Base-by-base conservation (phyloP, 2,113 vertebrate species). In the Lichenostomus cassidix region DNA sequence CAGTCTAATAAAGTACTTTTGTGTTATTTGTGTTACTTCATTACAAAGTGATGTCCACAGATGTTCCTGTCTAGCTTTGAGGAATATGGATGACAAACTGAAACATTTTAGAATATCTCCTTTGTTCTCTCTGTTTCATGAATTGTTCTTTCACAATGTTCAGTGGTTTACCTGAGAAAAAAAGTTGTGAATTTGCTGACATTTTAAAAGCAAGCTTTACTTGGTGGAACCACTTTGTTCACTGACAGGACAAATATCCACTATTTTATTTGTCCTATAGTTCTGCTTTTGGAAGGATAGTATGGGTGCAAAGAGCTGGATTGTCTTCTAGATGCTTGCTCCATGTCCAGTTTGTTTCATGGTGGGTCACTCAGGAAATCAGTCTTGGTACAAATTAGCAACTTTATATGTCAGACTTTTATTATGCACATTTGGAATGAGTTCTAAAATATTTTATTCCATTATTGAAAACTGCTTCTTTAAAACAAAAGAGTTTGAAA, bases 1-100 rank as follows among this genome's bases (percentile, higher is more conserved):
- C 87, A 67, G 65, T 92, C 74, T 94, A 37, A 90, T 95, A 91
- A 81, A 94, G 41, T 95, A 39, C 23, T 78, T 67, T 59, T 83
- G 9, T 92, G 33, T 88, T 95, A 92, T 85, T 96, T 97, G 49
- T 10, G 6, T 92, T 95, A 62, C 58, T 69, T 96, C 23, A 65
- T 91, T 93, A 89, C n/a, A 20, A 70, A 46, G 14, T 37, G 12
- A 84, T 76, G 24, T 74, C 62, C 87, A 74, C n/a, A 75, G 17
- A 53, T 52, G 18, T 90, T 94, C 55, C 85, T 65, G 59, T 81
- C 90, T 95, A 92, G 83, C 59, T 81, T 70, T 73, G 35, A 70
- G 42, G 59, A 70, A 75, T 60, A 18, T 70, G 39, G 5, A 15
- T 52, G 11, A 16, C 2, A 64, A 78, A 73, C 39, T 29, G 3